Base-by-base conservation (phyloP, 2,888 invertebrate genomes). In the Macrosiphum euphorbiae region DNA sequence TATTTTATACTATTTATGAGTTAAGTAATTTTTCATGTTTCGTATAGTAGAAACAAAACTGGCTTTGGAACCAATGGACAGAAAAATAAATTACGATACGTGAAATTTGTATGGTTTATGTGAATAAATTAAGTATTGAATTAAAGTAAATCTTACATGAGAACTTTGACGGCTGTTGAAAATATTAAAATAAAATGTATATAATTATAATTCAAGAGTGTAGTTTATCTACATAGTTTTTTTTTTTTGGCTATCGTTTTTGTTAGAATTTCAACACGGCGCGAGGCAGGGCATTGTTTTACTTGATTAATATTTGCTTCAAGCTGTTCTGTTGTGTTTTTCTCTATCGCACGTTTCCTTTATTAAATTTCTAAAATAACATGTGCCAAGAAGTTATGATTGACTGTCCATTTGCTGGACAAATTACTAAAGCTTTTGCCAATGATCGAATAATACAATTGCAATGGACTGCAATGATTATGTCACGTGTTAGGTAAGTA, bases 221-320 rank as follows among this genome's bases (percentile, higher is more conserved):
- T 13, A 67, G 67, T 16, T 67, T 67, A n/a, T 35, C 20, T 78
- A 78, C 35, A 20, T 35, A n/a, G n/a, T n/a, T n/a, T n/a, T 78
- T 28, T 35, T 78, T 78, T 35, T 78, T 78, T 8, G 2, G 20
- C 35, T 24, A 78, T 78, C 35, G 35, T 35, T 35, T 35, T 78
- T 78, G 2, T 41, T 78, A 20, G 16, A 35, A 78, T 35, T 78
- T 78, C 2, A 78, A 20, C 35, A 20, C 35, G 7, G 20, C 1
- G 20, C 8, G 2, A 20, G 20, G 8, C 20, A 35, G 20, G 8
- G 35, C 20, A 78, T 78, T 78, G 78, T 41, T 35, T 78, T 35
- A 78, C 35, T 78, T 41, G 78, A 78, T 78, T 78, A 78, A 78
- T 78, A 78, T 78, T 78, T 78, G 20, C 35, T 78, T 78, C 78